Evolutionary conservation across 2,888 invertebrate genomes (phyloP).

Genomic region (Notodonta dromedarius): DNA sequence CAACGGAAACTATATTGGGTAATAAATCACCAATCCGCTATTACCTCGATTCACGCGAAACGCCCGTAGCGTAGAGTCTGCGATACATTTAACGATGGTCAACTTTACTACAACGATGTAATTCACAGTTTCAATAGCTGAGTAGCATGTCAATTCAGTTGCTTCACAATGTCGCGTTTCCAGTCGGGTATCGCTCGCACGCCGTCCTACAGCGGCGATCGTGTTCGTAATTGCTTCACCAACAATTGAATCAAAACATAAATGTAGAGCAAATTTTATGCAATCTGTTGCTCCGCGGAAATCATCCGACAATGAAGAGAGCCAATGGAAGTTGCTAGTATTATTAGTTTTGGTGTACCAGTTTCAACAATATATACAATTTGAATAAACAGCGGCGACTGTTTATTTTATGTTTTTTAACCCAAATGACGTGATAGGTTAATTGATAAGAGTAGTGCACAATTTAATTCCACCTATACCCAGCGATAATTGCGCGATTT

Average conservation of each 20-base stretch:
- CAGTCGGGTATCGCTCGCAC: background rate
- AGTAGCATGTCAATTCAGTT: slow-evolving; percentile 21
- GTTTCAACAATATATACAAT: too few species aligned
- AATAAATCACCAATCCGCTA: background rate
- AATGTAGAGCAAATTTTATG: background rate
- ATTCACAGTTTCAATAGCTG: slow-evolving; percentile 17
- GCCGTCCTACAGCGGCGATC: background rate
- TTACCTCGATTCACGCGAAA: background rate
- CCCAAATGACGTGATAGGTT: too few species aligned
- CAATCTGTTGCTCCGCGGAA: background rate
- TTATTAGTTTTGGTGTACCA: too few species aligned
- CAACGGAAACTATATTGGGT: background rate
- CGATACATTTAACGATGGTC: slow-evolving; percentile 11
- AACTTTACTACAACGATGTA: slow-evolving; percentile 19
- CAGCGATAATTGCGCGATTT: too few species aligned
- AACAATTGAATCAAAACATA: background rate
- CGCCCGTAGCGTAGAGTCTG: background rate
- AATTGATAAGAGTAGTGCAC: too few species aligned
- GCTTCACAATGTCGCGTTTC: slow-evolving; percentile 21
- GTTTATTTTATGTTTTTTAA: too few species aligned
- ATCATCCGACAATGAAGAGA: background rate
- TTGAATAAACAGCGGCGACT: too few species aligned
- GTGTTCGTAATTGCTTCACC: slow-evolving; percentile 5
- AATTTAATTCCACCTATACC: too few species aligned
- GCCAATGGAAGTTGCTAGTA: too few species aligned